These are phyloP conservation scores for Busseola fusca DNA, from an alignment of 2,888 invertebrate genomes.

Conservation along the genomic window DNA sequence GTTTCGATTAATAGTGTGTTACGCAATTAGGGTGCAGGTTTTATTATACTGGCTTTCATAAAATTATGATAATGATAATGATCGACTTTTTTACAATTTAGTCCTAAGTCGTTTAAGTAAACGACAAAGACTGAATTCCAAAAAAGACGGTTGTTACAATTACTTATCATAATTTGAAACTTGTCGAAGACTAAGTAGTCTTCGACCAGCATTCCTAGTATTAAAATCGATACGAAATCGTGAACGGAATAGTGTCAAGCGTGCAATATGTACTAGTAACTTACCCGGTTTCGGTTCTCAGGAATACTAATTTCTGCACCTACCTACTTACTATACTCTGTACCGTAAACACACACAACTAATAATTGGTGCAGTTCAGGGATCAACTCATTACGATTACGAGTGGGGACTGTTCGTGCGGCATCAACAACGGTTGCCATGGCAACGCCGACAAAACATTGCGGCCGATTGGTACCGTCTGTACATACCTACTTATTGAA, in stretches of 20 bases:
- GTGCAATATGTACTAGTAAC: constrained; percentile 6
- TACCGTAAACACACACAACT: not conserved
- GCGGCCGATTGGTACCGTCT: not conserved
- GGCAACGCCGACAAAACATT: constrained; percentile 50
- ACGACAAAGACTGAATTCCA: too few species aligned
- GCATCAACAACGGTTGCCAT: constrained; percentile 46
- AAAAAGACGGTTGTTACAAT: too few species aligned
- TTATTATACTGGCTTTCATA: not conserved
- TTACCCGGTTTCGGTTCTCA: constrained; percentile 7
- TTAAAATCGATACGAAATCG: constrained; percentile 26
- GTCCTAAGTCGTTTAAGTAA: not conserved
- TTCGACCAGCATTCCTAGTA: not conserved
- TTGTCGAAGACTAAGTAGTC: not conserved
- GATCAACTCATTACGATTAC: constrained; percentile 1
- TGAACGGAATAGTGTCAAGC: not conserved
- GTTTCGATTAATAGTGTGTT: too few species aligned
- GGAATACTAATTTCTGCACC: not conserved
- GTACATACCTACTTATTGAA: not conserved
- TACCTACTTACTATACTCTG: not conserved
- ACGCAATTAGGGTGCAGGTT: too few species aligned
- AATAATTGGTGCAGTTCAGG: constrained; percentile 1
- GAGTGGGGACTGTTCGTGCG: not conserved
- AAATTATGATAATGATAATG: not conserved
- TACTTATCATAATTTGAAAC: too few species aligned
- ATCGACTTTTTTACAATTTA: not conserved